A percentile compares a stretch with the other conserved stretches of the same genome.
phyloP scores from a whole-genome alignment of 2,113 vertebrate genomes.

The Zosterops pallidus region DNA sequence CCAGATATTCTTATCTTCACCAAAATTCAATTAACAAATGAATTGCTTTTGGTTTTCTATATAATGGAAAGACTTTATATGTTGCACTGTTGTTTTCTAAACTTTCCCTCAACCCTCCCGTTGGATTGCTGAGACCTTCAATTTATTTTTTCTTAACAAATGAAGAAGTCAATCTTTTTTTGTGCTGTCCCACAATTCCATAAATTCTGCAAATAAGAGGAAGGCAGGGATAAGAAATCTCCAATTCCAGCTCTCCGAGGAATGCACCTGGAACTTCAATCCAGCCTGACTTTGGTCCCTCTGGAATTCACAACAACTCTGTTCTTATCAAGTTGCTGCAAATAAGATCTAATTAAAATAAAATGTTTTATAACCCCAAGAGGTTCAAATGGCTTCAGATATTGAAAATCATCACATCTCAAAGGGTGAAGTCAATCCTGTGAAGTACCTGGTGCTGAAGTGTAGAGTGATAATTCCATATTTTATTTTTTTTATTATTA shows the following conservation, averaged over 20 bases:
- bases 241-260: neutral
- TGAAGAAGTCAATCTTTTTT: neutral
- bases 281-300: neutral
- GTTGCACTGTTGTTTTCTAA: neutral
- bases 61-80: neutral
- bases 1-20: neutral
- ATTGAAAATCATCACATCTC: neutral
- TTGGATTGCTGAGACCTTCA: neutral
- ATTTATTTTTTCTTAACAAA: neutral
- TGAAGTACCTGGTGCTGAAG: too few species aligned
- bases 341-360: neutral
- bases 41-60: neutral
- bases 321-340: neutral
- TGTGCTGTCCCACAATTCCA: neutral
- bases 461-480: neutral
- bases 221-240: neutral
- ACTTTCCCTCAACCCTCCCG: neutral
- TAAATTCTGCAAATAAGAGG: neutral
- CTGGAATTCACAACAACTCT: neutral
- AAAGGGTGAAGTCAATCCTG: accelerated
- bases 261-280: neutral
- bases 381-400: neutral
- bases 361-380: neutral
- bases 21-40: neutral
- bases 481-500: too few species aligned